Evolutionary conservation across 2,113 vertebrate species (phyloP).

Genomic region (Rhagologus leucostigma): DNA sequence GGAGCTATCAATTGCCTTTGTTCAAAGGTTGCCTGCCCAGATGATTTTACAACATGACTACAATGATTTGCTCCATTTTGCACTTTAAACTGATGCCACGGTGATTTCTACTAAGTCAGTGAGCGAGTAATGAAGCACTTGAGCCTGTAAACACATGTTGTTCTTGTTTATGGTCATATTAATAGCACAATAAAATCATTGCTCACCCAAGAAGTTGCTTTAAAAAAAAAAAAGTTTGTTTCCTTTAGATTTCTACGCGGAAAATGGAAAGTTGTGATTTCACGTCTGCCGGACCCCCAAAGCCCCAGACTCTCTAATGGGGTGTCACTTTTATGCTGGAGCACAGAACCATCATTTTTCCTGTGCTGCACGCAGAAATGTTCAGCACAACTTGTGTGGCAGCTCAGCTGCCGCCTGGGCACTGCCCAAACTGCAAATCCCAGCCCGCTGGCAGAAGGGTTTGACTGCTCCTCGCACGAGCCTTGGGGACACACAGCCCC

Average conservation of each 20-base stretch:
- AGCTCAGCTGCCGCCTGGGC: neutral
- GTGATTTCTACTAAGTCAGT: slow-evolving; percentile 61
- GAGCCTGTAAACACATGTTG: slow-evolving; percentile 43
- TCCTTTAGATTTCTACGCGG: neutral
- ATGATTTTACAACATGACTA: slow-evolving; percentile 61
- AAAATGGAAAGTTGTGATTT: neutral
- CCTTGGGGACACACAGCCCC: neutral
- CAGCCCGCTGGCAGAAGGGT: neutral
- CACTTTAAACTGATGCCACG: slow-evolving; percentile 55
- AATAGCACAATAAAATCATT: slow-evolving; percentile 54
- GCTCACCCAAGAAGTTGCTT: neutral
- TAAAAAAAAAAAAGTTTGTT: neutral
- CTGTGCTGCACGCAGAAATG: neutral
- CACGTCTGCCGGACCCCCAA: neutral
- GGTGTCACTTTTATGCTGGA: neutral
- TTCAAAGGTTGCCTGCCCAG: slow-evolving; percentile 65
- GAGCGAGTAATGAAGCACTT: slow-evolving; percentile 41
- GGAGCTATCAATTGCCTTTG: slow-evolving; percentile 38
- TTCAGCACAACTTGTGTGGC: neutral
- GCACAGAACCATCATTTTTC: neutral
- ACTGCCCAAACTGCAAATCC: neutral
- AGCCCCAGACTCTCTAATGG: neutral
- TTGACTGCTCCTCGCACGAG: neutral
- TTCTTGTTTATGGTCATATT: slow-evolving; percentile 59
- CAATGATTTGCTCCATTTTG: slow-evolving; percentile 38